A percentile compares a stretch with the other conserved stretches of the same genome.
These are phyloP conservation scores for Myathropa florea DNA, from an alignment of 2,888 invertebrate species.

Conservation along the genomic window DNA sequence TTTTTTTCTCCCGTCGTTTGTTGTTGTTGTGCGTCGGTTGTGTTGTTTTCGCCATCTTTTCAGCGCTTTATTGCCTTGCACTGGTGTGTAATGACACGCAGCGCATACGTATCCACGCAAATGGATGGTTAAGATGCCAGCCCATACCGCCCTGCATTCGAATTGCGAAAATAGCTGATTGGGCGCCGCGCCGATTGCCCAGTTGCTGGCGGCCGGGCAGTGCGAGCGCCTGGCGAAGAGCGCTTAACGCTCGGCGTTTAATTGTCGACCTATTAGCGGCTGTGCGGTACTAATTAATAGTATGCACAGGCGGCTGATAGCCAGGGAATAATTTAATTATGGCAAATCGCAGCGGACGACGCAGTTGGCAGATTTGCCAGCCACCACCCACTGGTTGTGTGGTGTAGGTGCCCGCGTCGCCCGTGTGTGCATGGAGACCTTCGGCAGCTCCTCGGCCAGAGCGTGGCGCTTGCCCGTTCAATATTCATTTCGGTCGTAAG, in stretches of 20 bases:
- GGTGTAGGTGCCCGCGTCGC: background rate
- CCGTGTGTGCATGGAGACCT: background rate
- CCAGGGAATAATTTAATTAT: conserved; percentile 61
- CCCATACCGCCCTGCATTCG: background rate
- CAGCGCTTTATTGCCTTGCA: conserved; percentile 62
- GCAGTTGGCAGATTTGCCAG: conserved; percentile 2
- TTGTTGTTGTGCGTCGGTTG: background rate
- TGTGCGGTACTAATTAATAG: conserved; percentile 56
- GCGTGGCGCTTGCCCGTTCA: no score
- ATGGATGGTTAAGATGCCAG: conserved; percentile 37
- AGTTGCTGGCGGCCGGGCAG: background rate
- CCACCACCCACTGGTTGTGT: background rate
- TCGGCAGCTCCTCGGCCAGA: background rate
- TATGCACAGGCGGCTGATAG: conserved; percentile 52
- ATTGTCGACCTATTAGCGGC: conserved; percentile 36
- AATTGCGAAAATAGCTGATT: background rate
- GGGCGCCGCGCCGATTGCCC: background rate
- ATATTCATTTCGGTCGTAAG: no score
- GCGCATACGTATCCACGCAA: conserved; percentile 58
- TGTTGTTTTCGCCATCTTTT: conserved; percentile 12
- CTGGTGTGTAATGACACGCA: conserved; percentile 55
- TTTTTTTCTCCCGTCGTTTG: conserved; percentile 18
- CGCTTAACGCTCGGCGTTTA: conserved; percentile 12
- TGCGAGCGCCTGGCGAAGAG: no score
- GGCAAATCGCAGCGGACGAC: conserved; percentile 27